Evolutionary conservation across 2,888 invertebrate genomes (phyloP), one percentile per base, ranked within the genome.

Genomic region (Macrosiphum euphorbiae): DNA sequence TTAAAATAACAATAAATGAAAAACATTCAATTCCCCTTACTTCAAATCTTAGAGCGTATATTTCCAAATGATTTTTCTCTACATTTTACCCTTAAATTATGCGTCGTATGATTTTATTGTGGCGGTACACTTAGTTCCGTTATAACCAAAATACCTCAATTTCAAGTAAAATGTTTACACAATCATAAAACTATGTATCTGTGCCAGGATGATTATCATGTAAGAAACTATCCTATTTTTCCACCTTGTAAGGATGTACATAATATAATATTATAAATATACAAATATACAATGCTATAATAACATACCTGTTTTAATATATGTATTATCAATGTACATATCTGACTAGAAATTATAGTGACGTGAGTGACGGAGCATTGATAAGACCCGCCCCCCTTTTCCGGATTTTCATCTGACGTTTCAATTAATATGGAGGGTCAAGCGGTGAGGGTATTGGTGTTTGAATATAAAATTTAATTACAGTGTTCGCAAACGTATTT

Each of bases 371-470:
- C 16, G 78, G 35, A 20, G 78, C 78, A 78, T 8, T 78, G 35
- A 78, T 78, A 8, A 20, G 35, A 8, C 20, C 78, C 78, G 78
- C 78, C 88, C 88, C 20, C 24, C 24, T 24, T 24, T 50, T 50
- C 52, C 35, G 52, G 52, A 24, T 88, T 52, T 88, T 52, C 52
- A 35, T 88, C 24, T 52, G 88, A 88, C 88, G 35, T 88, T 88
- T 88, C 88, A 88, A 88, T 88, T 88, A 88, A 52, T 52, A 52
- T 35, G 20, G 20, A 78, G 20, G 35, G 78, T 78, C 78, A 78
- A 78, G 78, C 3, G 35, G 13, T 35, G 78, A 20, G 78, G 35
- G 20, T 78, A 41, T 78, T 78, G 20, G 20, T 78, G 78, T 78
- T 78, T 78, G 20, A 78, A 35, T 35, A 78, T 35, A 78, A 35